A percentile compares a stretch with the other conserved stretches of the same genome.
phyloP scores from a whole-genome alignment of 2,888 invertebrate species.

The Drosophila suboccidentalis region DNA sequence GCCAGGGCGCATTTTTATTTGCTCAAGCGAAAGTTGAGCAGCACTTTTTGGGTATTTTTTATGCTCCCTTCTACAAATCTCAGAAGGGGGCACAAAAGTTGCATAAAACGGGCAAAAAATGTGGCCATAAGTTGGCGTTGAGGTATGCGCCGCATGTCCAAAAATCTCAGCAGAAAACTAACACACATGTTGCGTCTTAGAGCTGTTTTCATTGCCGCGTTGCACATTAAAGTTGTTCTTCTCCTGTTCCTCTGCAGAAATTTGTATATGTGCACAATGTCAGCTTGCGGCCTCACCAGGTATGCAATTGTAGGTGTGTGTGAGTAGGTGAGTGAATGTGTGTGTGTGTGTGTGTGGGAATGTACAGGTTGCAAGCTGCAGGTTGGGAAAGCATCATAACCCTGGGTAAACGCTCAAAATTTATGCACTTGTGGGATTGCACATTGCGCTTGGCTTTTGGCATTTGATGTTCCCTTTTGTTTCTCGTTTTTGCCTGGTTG shows the following conservation, averaged over 20 bases:
- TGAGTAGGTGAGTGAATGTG: slow-evolving; percentile 2
- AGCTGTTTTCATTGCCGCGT: slow-evolving; percentile 39
- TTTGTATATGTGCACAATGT: slow-evolving; percentile 33
- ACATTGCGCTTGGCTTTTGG: slow-evolving; percentile 44
- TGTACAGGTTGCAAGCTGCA: slow-evolving; percentile 7
- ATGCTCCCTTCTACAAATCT: slow-evolving; percentile 32
- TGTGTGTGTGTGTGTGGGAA: slow-evolving; percentile 9
- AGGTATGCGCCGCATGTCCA: slow-evolving; percentile 61
- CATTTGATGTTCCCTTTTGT: slow-evolving; percentile 37
- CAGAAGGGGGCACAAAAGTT: slow-evolving; percentile 17
- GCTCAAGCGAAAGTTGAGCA: slow-evolving; percentile 51
- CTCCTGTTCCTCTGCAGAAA: slow-evolving; percentile 3
- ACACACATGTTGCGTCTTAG: slow-evolving; percentile 43
- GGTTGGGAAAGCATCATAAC: slow-evolving; percentile 55
- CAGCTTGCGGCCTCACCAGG: slow-evolving; percentile 42
- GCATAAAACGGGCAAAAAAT: slow-evolving; percentile 56
- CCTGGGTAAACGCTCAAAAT: slow-evolving; percentile 62
- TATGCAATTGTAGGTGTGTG: not conserved
- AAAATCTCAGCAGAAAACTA: slow-evolving; percentile 60
- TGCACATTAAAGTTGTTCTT: slow-evolving; percentile 43
- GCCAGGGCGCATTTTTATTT: slow-evolving; percentile 58
- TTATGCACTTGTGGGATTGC: slow-evolving; percentile 77
- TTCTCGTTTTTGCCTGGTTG: not conserved
- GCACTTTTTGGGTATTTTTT: slow-evolving; percentile 27
- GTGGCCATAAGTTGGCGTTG: slow-evolving; percentile 60